phyloP scores from a whole-genome alignment of 2,797 vertebrate species.

The Eremophila alpestris region DNA sequence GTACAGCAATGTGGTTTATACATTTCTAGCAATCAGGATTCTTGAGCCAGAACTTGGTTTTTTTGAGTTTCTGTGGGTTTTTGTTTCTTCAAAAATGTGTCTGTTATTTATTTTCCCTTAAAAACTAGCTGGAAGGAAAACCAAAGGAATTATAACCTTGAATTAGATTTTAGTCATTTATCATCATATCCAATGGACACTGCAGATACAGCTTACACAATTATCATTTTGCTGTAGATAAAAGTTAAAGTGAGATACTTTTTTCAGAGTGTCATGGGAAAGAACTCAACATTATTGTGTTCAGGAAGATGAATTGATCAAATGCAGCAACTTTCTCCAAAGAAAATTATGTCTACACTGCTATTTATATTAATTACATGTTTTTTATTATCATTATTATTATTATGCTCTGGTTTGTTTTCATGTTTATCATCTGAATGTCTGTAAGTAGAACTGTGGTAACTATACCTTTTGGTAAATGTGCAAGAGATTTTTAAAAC shows the following conservation, averaged over 20 bases:
- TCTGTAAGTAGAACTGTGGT: not conserved
- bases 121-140: slow-evolving; percentile 8
- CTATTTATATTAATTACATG: not conserved
- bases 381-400: not conserved
- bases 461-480: not conserved
- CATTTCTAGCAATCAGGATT: slow-evolving; percentile 8
- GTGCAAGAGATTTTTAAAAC: not conserved
- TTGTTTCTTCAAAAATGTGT: not conserved
- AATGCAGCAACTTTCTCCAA: not conserved
- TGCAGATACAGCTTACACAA: not conserved
- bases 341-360: not conserved
- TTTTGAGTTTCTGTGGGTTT: not conserved
- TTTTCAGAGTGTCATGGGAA: not conserved
- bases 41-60: not conserved
- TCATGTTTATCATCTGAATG: not conserved
- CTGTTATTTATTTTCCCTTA: not conserved
- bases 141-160: not conserved
- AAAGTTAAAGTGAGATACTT: not conserved
- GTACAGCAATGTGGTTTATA: slow-evolving; percentile 56
- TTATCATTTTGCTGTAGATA: not conserved
- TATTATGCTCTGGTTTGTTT: not conserved
- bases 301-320: not conserved
- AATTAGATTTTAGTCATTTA: not conserved
- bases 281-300: not conserved
- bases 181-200: not conserved